Evolutionary conservation across 2,113 vertebrate species (phyloP), one percentile per base, ranked within the genome.

Genomic region (Nematolebias whitei): DNA sequence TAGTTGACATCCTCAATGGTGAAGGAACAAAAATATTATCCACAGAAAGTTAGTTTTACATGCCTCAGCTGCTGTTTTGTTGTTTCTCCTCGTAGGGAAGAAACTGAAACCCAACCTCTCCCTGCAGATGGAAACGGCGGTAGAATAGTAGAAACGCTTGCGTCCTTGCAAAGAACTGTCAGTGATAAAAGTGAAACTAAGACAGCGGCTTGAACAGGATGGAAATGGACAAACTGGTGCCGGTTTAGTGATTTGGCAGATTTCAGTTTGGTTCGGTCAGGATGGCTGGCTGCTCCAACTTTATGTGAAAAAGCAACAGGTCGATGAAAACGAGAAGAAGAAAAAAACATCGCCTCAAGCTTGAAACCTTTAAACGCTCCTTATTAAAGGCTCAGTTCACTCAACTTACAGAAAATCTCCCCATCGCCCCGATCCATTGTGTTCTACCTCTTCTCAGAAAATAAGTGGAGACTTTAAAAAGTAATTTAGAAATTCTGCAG

Each of bases 171-270:
- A 49, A 44, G 7, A 4, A 45, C 26, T 57, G 23, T 32, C 10
- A 26, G 60, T 51, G 60, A 29, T 77, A 76, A 86, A 82, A 47
- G 32, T 13, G n/a, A 6, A 44, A n/a, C 6, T n/a, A 1, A 84
- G 58, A 64, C 68, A 57, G 47, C 78, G 48, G 61, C 24, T 64
- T 58, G 67, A 65, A 47, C 51, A 69, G 53, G 18, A 66, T 12
- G 57, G 78, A 78, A 53, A 68, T 68, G 62, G 71, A 47, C 45
- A 50, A 35, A 24, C 16, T 67, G 35, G 64, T n/a, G 78, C 54
- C 47, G 48, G 12, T 20, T 18, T 50, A 72, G 24, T 18, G 59
- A 40, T 23, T n/a, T 57, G 47, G 40, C 45, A 71, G 48, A 48
- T 7, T n/a, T 49, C 32, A 55, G 12, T 6, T 38, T 71, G 43